Conservation (phyloP, 35 echinoderm and acorn worm genomes). For the Apostichopus japonicus region DNA sequence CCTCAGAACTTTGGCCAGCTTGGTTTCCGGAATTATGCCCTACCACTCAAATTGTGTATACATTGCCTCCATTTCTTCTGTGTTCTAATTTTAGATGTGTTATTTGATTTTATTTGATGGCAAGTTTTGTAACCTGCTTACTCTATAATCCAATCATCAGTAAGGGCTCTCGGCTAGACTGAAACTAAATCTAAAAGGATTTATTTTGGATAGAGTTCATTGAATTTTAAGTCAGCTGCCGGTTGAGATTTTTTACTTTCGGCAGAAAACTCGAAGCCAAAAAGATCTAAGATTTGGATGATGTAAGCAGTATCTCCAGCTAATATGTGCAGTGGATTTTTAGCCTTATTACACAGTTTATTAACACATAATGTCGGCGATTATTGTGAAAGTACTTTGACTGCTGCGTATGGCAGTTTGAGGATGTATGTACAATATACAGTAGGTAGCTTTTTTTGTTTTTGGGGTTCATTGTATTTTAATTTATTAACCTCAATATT, state of each 20-base stretch:
- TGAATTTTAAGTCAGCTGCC: background rate
- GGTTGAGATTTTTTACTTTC: background rate
- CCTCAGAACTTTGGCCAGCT: background rate
- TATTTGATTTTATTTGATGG: background rate
- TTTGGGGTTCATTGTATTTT: no score
- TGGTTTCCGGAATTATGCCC: background rate
- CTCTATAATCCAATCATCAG: constrained; percentile 8
- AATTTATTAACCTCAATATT: no score
- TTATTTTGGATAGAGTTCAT: background rate
- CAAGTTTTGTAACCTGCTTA: background rate
- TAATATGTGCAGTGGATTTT: background rate
- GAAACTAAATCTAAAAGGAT: background rate
- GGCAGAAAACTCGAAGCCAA: background rate
- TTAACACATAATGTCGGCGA: background rate
- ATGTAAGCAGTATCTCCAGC: background rate
- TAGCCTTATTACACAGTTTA: background rate
- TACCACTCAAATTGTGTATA: no score
- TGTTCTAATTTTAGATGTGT: background rate
- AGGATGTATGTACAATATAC: no score
- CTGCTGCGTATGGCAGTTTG: no score
- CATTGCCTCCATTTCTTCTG: background rate
- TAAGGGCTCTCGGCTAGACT: background rate
- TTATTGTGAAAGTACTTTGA: background rate
- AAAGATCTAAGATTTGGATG: background rate
- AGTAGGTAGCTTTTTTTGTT: no score